Conservation (phyloP, 2,888 invertebrate species). For the Drosophila rubida region DNA sequence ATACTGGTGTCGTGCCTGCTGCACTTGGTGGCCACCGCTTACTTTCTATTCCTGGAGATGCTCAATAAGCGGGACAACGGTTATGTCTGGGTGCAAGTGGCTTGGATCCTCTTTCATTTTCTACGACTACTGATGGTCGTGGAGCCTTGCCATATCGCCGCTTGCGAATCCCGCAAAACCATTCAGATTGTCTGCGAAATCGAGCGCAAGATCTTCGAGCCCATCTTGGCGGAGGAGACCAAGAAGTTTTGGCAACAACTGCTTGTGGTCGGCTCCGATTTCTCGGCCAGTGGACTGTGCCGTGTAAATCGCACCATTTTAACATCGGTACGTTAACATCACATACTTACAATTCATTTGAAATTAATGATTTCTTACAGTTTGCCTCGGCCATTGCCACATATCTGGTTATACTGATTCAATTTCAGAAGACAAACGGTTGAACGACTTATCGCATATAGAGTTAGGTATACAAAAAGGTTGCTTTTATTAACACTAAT, state of each 20-base stretch:
- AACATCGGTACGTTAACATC: conserved; percentile 85
- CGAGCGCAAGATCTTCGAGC: conserved; percentile 79
- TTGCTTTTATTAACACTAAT: conserved; percentile 57
- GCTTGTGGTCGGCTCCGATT: conserved; percentile 82
- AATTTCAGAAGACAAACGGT: conserved; percentile 86
- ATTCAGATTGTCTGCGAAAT: conserved; percentile 85
- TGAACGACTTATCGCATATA: conserved; percentile 42
- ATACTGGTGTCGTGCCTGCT: conserved; percentile 86
- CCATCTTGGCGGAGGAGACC: conserved; percentile 83
- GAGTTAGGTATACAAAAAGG: conserved; percentile 59
- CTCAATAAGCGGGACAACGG: conserved; percentile 84
- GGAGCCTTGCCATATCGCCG: conserved; percentile 86
- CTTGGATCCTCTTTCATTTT: conserved; percentile 86
- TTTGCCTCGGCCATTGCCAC: conserved; percentile 86
- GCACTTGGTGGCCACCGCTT: conserved; percentile 87
- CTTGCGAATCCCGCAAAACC: conserved; percentile 85
- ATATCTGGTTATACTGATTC: conserved; percentile 86
- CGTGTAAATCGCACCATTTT: conserved; percentile 86
- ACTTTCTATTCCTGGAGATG: conserved; percentile 86
- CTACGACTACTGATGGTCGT: conserved; percentile 86
- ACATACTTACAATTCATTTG: neutral
- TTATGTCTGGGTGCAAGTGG: conserved; percentile 85
- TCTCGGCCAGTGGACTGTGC: conserved; percentile 86
- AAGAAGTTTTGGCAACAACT: conserved; percentile 85
- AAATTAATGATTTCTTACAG: conserved; percentile 70